phyloP scores from a whole-genome alignment of 2,888 invertebrate genomes.

The Platerodrilus igneus region DNA sequence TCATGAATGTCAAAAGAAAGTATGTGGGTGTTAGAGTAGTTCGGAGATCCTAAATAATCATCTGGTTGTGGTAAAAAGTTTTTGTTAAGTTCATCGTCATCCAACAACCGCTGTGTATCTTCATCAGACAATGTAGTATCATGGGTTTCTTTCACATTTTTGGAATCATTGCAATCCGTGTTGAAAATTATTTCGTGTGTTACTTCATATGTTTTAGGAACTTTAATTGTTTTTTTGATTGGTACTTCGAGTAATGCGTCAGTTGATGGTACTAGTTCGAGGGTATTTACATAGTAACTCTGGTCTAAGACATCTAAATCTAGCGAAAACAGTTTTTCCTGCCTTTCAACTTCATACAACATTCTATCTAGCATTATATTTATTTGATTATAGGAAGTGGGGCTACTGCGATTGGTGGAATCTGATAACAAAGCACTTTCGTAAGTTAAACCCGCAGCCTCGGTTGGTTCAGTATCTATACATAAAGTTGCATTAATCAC shows the following conservation, averaged over 20 bases:
- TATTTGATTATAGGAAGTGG: constrained; percentile 44
- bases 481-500: constrained; percentile 32
- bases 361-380: constrained; percentile 47
- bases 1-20: no score
- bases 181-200: constrained; percentile 36
- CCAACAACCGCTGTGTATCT: no score
- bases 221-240: constrained; percentile 39
- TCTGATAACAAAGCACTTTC: constrained; percentile 42
- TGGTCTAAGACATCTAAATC: constrained; percentile 40
- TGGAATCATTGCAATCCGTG: no score
- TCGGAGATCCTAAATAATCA: no score
- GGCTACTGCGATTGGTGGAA: constrained; percentile 37
- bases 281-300: constrained; percentile 38
- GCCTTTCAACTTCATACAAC: constrained; percentile 45
- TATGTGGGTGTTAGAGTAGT: no score
- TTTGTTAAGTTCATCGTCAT: no score
- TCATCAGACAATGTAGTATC: no score
- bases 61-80: no score
- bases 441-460: constrained; percentile 38
- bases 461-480: constrained; percentile 35
- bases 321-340: constrained; percentile 41
- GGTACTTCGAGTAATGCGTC: constrained; percentile 47
- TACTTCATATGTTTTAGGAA: constrained; percentile 40
- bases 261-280: constrained; percentile 42
- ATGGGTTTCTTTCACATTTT: no score